Percentiles rank a stretch among this genome's conserved stretches.
phyloP scores from a whole-genome alignment of 2,888 invertebrate genomes.

The Troglohyphantes excavatus region DNA sequence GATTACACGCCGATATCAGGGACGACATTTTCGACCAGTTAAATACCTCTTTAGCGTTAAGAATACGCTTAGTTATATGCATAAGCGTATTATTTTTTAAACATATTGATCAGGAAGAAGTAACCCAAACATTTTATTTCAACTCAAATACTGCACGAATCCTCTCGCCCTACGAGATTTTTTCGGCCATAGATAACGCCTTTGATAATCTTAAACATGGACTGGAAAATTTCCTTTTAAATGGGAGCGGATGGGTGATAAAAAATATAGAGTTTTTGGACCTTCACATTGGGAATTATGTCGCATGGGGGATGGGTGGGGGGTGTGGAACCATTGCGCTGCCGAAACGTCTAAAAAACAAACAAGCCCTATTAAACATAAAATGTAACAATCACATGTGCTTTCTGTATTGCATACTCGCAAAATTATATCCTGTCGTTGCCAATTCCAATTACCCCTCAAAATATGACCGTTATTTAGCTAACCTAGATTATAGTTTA shows the following conservation, averaged over 20 bases:
- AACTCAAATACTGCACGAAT: slow-evolving; percentile 2
- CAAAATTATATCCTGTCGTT: background rate
- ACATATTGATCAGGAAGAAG: too few species aligned
- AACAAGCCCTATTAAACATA: background rate
- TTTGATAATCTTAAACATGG: background rate
- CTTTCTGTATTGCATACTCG: background rate
- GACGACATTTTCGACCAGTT: too few species aligned
- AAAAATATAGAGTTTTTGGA: background rate
- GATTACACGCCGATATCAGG: too few species aligned
- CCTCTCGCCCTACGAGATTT: background rate
- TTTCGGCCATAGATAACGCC: background rate
- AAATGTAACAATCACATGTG: background rate
- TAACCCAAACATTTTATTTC: background rate
- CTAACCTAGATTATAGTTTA: background rate
- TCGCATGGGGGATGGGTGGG: background rate
- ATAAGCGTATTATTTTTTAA: too few species aligned
- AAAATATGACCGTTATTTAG: background rate
- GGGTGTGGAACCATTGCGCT: background rate
- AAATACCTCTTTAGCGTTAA: too few species aligned
- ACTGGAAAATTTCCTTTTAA: background rate
- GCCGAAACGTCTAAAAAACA: background rate
- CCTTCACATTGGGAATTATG: background rate
- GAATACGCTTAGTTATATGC: too few species aligned
- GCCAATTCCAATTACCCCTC: background rate
- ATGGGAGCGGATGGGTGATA: background rate